Evolutionary conservation across 2,113 vertebrate genomes (phyloP).

Genomic region (Bufo bufo): DNA sequence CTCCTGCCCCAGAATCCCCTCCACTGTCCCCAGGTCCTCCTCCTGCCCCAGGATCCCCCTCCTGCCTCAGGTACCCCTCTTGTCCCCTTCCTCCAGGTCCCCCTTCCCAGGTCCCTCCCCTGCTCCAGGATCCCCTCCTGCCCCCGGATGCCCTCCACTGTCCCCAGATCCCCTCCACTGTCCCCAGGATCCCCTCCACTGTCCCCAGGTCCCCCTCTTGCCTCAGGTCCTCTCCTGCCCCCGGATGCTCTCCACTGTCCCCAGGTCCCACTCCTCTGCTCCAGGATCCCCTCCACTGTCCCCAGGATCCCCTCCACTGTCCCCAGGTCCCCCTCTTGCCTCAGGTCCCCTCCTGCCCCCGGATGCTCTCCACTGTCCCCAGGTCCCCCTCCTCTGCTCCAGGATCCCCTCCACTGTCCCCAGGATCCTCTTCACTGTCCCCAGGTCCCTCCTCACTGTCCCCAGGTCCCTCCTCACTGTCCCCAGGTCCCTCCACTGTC

Average conservation of each 20-base stretch:
- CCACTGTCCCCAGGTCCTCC: too few relatives aligned
- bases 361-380: background rate
- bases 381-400: background rate
- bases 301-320: background rate
- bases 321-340: background rate
- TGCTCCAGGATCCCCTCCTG: background rate
- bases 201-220: background rate
- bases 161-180: background rate
- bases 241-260: background rate
- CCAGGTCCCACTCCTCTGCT: background rate
- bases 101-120: background rate
- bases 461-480: background rate
- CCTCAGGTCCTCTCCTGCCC: background rate
- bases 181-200: background rate
- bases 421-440: background rate
- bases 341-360: background rate
- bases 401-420: background rate
- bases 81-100: background rate
- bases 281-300: background rate
- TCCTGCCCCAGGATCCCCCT: too few relatives aligned
- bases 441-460: background rate
- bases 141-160: background rate
- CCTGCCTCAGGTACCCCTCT: background rate
- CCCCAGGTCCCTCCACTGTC: background rate
- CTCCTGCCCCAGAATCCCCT: too few relatives aligned